Base-by-base conservation (phyloP, 2,888 invertebrate species). In the Antheraea yamamai region DNA sequence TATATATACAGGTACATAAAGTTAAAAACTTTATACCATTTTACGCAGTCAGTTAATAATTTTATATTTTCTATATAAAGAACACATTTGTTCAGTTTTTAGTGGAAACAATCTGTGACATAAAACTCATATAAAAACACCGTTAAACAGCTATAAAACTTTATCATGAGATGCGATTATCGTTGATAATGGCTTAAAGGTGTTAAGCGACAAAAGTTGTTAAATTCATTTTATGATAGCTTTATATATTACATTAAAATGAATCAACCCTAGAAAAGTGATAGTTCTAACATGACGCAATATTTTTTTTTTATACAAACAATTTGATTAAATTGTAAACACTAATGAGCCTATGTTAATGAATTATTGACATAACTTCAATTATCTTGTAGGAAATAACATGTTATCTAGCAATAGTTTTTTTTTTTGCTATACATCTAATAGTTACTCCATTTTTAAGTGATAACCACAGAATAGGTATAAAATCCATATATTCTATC, bases 91-190 rank as follows among this genome's bases (percentile, higher is more conserved):
- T 70, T 70, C 70, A 35, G n/a, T 70, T 47, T 70, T 70, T 70
- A 39, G 18, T 52, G 52, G 18, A 52, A 16, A 71, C 12, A 47
- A 18, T 72, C 23, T 47, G 8, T 72, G 16, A 23, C 66, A 30
- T 30, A 66, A 66, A 66, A 66, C 30, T 30, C 66, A 6, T 66
- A 66, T 66, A 66, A 66, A 66, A 66, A 14, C 18, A 64, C 64
- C 64, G n/a, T 64, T n/a, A 64, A 64, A 64, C 26, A 64, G 7
- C 66, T n/a, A 66, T 66, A 20, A 30, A 26, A 12, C 66, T 66
- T 16, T 12, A 66, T 1, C 26, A 30, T 66, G 66, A 30, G 66
- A 66, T 30, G 30, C 30, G 66, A 66, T 66, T 30, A 66, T 30
- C 66, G 66, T 30, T 6, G 66, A 66, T 14, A 30, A 66, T 66